phyloP scores from a whole-genome alignment of 35 echinoderm and acorn worm species.

The Acanthaster planci region DNA sequence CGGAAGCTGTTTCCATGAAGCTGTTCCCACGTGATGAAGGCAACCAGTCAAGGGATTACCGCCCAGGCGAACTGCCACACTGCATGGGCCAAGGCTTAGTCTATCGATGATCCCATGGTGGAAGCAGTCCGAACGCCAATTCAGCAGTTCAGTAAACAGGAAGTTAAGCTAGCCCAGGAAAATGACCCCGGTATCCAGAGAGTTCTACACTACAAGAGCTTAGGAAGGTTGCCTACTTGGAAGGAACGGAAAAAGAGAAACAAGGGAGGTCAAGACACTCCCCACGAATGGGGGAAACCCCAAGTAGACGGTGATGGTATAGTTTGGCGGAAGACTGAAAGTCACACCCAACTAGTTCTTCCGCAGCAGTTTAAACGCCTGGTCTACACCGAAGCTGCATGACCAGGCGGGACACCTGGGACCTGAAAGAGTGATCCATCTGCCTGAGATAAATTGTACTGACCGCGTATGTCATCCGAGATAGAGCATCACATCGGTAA shows the following conservation, averaged over 20 bases:
- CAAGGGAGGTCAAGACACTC: neutral
- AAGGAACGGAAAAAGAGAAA: neutral
- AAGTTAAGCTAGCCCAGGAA: slow-evolving; percentile 28
- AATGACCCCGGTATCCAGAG: slow-evolving; percentile 19
- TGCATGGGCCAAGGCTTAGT: neutral
- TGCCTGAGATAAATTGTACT: slow-evolving; percentile 65
- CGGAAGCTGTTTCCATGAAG: neutral
- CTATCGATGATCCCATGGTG: neutral
- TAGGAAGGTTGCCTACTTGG: neutral
- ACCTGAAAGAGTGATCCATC: slow-evolving; percentile 36
- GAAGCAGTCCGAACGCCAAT: neutral
- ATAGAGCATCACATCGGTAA: slow-evolving; percentile 54
- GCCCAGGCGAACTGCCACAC: neutral
- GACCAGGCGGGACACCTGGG: slow-evolving; percentile 64
- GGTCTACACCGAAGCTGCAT: slow-evolving; percentile 54
- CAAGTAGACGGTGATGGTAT: slow-evolving; percentile 11
- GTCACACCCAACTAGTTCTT: slow-evolving; percentile 16
- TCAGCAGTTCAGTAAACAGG: neutral
- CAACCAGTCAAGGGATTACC: slow-evolving; percentile 20
- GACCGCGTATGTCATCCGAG: slow-evolving; percentile 59
- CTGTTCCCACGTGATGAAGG: neutral
- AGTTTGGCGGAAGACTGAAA: slow-evolving; percentile 34
- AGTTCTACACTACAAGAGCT: neutral
- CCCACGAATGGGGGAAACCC: slow-evolving; percentile 43
- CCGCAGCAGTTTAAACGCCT: slow-evolving; percentile 29